These are phyloP conservation scores for Drosophila albomicans DNA, from an alignment of 1,140 invertebrate genomes.

Conservation along the genomic window DNA sequence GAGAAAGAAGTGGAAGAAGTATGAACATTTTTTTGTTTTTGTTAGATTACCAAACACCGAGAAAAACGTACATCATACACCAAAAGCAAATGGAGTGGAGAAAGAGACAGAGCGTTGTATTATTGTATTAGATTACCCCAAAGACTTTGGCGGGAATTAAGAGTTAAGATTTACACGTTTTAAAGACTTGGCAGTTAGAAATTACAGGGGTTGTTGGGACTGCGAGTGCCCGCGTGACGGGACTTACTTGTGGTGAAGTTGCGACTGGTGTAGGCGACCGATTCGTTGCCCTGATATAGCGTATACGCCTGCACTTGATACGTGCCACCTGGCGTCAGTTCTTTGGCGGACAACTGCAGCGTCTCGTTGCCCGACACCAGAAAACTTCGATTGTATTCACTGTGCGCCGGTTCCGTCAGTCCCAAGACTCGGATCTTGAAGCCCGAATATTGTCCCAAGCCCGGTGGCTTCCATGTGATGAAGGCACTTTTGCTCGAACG, in stretches of 20 bases:
- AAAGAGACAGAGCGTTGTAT: neutral
- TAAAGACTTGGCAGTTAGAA: conserved; percentile 44
- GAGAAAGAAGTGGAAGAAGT: conserved; percentile 4
- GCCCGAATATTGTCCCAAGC: conserved; percentile 91
- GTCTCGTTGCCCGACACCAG: conserved; percentile 89
- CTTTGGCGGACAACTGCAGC: conserved; percentile 90
- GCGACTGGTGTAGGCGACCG: conserved; percentile 93
- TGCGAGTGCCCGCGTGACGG: conserved; percentile 34
- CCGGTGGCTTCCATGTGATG: conserved; percentile 93
- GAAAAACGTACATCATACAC: neutral
- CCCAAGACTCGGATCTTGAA: conserved; percentile 91
- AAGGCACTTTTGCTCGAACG: conserved; percentile 92
- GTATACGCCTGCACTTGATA: conserved; percentile 96
- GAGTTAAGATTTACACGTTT: neutral
- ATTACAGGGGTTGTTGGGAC: conserved; percentile 65
- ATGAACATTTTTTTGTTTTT: neutral
- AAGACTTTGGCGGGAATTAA: neutral
- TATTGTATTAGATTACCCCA: neutral
- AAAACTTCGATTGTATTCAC: conserved; percentile 87
- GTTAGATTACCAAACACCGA: conserved; percentile 9
- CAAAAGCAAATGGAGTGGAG: conserved; percentile 9
- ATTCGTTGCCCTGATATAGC: conserved; percentile 95
- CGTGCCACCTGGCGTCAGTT: conserved; percentile 93
- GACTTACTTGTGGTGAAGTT: conserved; percentile 97
- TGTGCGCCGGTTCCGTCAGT: conserved; percentile 87